phyloP scores from a whole-genome alignment of 2,888 invertebrate genomes.

The Seladonia tumulorum region DNA sequence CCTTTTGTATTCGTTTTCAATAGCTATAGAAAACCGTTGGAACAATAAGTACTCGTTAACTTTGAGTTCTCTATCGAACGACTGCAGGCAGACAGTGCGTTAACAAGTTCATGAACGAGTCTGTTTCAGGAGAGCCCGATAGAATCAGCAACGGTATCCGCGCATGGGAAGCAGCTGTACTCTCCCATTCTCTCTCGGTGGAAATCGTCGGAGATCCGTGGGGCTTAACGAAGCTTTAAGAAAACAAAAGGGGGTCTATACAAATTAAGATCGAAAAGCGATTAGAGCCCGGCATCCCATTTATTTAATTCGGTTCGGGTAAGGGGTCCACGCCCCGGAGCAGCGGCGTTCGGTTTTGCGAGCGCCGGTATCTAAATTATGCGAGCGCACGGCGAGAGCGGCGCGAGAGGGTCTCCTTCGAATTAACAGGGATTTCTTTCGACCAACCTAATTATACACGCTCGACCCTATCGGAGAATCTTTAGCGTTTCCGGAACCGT shows the following conservation, averaged over 20 bases:
- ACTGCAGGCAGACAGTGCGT: not conserved
- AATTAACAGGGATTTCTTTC: slow-evolving; percentile 45
- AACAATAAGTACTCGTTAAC: too few species aligned
- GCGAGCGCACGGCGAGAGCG: slow-evolving; percentile 1
- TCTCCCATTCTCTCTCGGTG: not conserved
- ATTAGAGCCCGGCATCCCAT: slow-evolving; percentile 38
- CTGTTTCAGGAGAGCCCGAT: not conserved
- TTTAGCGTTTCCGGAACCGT: slow-evolving; percentile 18
- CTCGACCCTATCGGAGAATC: not conserved
- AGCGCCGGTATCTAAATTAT: slow-evolving; percentile 17
- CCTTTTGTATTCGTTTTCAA: too few species aligned
- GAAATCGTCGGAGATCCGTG: not conserved
- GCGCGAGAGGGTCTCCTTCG: slow-evolving; percentile 5
- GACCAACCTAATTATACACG: slow-evolving; percentile 49
- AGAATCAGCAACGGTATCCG: not conserved
- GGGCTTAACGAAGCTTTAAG: slow-evolving; percentile 28
- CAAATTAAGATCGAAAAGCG: slow-evolving; percentile 45
- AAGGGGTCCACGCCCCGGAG: slow-evolving; percentile 14
- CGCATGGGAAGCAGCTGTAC: not conserved
- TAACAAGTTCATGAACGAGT: not conserved
- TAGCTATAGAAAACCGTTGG: too few species aligned
- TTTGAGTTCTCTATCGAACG: not conserved
- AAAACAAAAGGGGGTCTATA: slow-evolving; percentile 19
- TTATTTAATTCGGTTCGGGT: slow-evolving; percentile 39
- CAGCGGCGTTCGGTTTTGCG: not conserved